Base-by-base conservation (phyloP, 1,140 invertebrate species). In the Zaprionus taronus region DNA sequence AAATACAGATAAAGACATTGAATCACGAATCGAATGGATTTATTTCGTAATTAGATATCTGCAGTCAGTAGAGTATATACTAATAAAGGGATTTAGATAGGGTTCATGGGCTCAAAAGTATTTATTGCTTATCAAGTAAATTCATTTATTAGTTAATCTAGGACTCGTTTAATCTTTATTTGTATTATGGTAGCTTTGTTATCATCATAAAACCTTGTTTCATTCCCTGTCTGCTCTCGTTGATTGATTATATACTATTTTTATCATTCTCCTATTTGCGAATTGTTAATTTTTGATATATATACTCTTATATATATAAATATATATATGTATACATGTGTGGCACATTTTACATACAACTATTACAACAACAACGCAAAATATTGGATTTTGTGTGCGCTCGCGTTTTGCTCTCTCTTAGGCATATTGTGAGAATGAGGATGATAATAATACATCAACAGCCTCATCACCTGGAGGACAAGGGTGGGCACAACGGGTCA, bases 401-500 rank as follows among this genome's bases (percentile, higher is more conserved):
- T 77, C 82, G 82, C 71, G 72, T 70, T 83, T 86, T 90, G 86
- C 77, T 81, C 79, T 80, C 85, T 89, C 83, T 79, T 92, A 92
- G 91, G 91, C 81, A 83, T 92, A 78, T 92, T 87, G 79, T 92
- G 91, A 92, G 73, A 91, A 92, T 92, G 91, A 92, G 72, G 89
- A 93, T 91, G 84, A 91, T 91, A 80, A 86, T 93, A 80, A 91
- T 91, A 69, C 89, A 80, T 83, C 92, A 86, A 91, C 91, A 85
- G 91, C 93, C 87, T 91, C 93, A 93, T 93, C 94, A 81, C 93
- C 94, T 93, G 93, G 94, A 93, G 94, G 93, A 94, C 94, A 94
- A 93, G 94, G 94, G 93, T 95, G 94, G 94, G 94, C 94, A 94
- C 94, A 95, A 93, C 94, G 94, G 94, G 94, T 95, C 94, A 94